phyloP scores from a whole-genome alignment of 2,113 vertebrate species.

The Chionodraco myersi region DNA sequence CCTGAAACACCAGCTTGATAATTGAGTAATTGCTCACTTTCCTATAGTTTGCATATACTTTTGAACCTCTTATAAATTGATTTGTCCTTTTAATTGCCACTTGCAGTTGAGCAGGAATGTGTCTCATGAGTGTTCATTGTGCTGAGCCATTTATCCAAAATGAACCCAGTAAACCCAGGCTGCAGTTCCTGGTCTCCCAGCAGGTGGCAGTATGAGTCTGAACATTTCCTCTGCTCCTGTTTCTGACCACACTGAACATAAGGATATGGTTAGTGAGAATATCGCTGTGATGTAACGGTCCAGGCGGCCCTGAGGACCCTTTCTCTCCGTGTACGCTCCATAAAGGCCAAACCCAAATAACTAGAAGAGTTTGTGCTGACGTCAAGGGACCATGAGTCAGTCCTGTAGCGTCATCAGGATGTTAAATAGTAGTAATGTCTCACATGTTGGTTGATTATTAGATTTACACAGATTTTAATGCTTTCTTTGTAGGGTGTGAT shows the following conservation, averaged over 20 bases:
- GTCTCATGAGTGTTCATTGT: neutral
- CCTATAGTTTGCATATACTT: neutral
- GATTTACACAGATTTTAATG: neutral
- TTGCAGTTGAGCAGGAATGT: neutral
- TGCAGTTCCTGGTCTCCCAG: conserved; percentile 32
- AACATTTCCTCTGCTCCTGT: neutral
- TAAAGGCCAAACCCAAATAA: conserved; percentile 20
- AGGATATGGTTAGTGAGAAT: conserved; percentile 49
- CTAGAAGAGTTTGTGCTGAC: neutral
- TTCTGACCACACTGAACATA: conserved; percentile 40
- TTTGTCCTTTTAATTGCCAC: neutral
- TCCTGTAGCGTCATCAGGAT: neutral
- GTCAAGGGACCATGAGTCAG: neutral
- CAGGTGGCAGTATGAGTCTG: conserved; percentile 54
- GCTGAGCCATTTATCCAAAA: neutral
- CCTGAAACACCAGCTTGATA: neutral
- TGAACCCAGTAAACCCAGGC: neutral
- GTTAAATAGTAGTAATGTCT: neutral
- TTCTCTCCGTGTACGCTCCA: conserved; percentile 11
- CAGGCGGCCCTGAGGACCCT: conserved; percentile 30
- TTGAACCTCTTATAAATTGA: neutral
- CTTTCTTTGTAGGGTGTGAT: neutral
- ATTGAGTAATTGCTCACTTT: neutral
- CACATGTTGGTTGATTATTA: neutral
- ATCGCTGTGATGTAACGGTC: conserved; percentile 62